Percentiles rank a stretch among this genome's conserved stretches.
Conservation (phyloP, 2,888 invertebrate species). For the Odontomyia ornata region DNA sequence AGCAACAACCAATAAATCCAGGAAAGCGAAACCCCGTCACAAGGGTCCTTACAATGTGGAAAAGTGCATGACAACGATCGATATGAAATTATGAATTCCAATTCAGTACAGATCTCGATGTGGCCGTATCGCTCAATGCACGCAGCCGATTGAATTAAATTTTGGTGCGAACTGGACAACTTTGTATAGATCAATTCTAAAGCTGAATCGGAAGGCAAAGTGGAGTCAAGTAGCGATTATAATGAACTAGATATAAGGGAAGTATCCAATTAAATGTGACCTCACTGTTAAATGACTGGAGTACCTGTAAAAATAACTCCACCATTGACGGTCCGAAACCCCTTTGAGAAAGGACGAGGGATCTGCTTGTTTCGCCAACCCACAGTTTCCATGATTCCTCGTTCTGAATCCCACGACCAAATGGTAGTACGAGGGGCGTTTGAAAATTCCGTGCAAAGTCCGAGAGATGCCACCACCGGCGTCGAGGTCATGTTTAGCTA, state of each 20-base stretch:
- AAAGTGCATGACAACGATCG: conserved; percentile 13
- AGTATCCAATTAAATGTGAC: not conserved
- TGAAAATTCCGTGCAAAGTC: too few species aligned
- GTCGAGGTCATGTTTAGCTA: too few species aligned
- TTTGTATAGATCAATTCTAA: not conserved
- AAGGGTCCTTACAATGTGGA: conserved; percentile 13
- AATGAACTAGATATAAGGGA: not conserved
- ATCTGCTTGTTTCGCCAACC: too few species aligned
- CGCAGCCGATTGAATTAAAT: conserved; percentile 1
- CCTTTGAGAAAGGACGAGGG: too few species aligned
- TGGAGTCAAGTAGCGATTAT: not conserved
- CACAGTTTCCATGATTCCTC: too few species aligned
- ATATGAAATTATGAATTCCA: not conserved
- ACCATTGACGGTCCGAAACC: too few species aligned
- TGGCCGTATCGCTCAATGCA: not conserved
- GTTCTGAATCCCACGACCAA: too few species aligned
- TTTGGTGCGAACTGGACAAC: conserved; percentile 8
- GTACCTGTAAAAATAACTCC: not conserved
- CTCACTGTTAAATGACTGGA: conserved; percentile 1
- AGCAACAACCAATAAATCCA: not conserved
- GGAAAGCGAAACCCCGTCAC: not conserved
- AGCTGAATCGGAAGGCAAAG: conserved; percentile 11
- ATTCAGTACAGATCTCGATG: not conserved
- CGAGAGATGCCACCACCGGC: too few species aligned
- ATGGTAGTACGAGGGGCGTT: too few species aligned